Base-by-base conservation (phyloP, 2,888 invertebrate species). In the Tenthredo amoena region DNA sequence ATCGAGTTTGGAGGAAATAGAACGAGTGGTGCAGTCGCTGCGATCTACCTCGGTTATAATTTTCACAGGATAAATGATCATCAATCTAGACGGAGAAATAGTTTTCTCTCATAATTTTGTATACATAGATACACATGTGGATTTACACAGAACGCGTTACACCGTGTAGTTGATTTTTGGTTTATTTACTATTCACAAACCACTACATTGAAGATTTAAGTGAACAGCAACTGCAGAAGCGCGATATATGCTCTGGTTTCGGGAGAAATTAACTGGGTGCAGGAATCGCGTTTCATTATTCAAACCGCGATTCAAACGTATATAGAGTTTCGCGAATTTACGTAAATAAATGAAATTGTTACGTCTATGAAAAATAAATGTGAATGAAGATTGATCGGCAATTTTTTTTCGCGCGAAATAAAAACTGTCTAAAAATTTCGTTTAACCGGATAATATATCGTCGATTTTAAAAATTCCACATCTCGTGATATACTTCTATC, bases 1-100 rank as follows among this genome's bases (percentile, higher is more conserved):
- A 77, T 77, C 77, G 77, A 55, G 55, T 77, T 43, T 50, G 18
- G 55, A 77, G 77, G 40, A 77, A 50, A 77, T 50, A 55, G 77
- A 77, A 77, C 76, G 31, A 77, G 31, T 77, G n/a, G n/a, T 55
- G 40, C 72, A 74, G 21, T 15, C 68, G n/a, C n/a, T 26, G 40
- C 21, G 43, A 43, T 40, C 72, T 43, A 74, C n/a, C 40, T 43
- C 72, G 21, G 34, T 68, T 34, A 68, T 34, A 68, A 68, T 68
- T 68, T 31, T 34, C 34, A 68, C 34, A 18, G 15, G 31, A 74
- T 74, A 74, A 74, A 40, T 37, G 43, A 74, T 43, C 40, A 34
- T 68, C 72, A 37, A 55, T 37, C 34, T 71, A 18, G n/a, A 34
- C 7, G 37, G 15, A 71, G 37, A 21, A 37, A 18, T 37, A 37